Evolutionary conservation across 2,797 vertebrate genomes (phyloP).

Genomic region (Orientallactaga sibirica): DNA sequence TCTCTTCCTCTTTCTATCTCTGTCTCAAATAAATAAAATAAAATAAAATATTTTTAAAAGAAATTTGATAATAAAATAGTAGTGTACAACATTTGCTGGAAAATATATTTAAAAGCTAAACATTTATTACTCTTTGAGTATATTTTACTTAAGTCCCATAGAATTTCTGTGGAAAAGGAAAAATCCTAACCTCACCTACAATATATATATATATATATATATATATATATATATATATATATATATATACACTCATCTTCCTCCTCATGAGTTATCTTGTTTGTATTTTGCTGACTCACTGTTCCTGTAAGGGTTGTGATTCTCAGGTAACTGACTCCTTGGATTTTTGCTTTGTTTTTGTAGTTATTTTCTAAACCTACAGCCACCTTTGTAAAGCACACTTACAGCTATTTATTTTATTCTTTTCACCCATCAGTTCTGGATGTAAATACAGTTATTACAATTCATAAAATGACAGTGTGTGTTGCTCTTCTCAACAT

Average conservation of each 20-base stretch:
- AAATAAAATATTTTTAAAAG: too few species aligned
- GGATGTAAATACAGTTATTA: slow-evolving; percentile 3
- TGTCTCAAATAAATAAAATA: too few species aligned
- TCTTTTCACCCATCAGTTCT: slow-evolving; percentile 28
- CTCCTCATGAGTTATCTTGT: slow-evolving; percentile 78
- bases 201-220: too few species aligned
- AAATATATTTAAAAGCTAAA: neutral
- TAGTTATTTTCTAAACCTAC: slow-evolving; percentile 13
- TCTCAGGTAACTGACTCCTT: slow-evolving; percentile 76
- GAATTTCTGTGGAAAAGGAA: slow-evolving; percentile 65
- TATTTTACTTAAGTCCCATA: slow-evolving; percentile 70
- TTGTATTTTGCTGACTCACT: slow-evolving; percentile 79
- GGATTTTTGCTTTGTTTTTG: neutral
- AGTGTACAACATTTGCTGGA: neutral
- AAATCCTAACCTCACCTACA: neutral
- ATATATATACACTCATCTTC: too few species aligned
- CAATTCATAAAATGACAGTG: slow-evolving; percentile 71
- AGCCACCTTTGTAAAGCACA: slow-evolving; percentile 69
- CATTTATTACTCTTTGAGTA: slow-evolving; percentile 69
- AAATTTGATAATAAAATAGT: neutral
- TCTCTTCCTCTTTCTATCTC: too few species aligned
- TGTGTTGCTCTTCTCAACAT: slow-evolving; percentile 36
- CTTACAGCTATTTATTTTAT: slow-evolving; percentile 36
- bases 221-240: too few species aligned
- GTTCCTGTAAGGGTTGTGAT: slow-evolving; percentile 83